Percentiles rank a stretch among this genome's conserved stretches.
These are phyloP conservation scores for Drosophila vallismaia DNA, from an alignment of 2,888 invertebrate genomes.

Conservation along the genomic window DNA sequence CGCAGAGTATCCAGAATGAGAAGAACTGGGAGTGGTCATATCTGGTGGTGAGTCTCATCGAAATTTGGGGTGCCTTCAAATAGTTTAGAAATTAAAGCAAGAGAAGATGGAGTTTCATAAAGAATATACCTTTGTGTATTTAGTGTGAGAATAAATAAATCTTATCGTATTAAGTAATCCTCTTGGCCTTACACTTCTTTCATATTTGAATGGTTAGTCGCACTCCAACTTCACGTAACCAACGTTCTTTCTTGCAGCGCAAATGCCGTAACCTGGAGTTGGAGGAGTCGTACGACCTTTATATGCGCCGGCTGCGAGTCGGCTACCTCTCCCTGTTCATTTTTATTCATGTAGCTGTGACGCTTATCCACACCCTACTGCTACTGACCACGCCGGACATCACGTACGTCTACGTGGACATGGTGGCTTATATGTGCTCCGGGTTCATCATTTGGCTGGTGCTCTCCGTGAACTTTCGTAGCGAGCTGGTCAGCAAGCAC, in stretches of 20 bases:
- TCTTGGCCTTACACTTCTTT: background rate
- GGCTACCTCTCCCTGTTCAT: slow-evolving; percentile 91
- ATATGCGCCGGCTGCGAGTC: slow-evolving; percentile 90
- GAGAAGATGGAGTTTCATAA: too few species aligned
- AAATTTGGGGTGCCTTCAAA: too few species aligned
- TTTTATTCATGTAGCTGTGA: slow-evolving; percentile 88
- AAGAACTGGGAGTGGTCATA: slow-evolving; percentile 84
- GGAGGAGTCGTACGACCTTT: slow-evolving; percentile 89
- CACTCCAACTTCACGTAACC: too few species aligned
- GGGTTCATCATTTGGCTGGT: slow-evolving; percentile 81
- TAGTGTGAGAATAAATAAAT: too few species aligned
- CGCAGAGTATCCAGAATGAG: slow-evolving; percentile 73
- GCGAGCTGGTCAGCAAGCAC: slow-evolving; percentile 81
- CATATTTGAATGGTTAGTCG: background rate
- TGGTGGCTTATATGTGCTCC: slow-evolving; percentile 79
- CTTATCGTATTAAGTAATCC: too few species aligned
- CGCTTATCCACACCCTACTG: slow-evolving; percentile 86
- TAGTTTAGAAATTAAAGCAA: too few species aligned
- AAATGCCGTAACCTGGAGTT: slow-evolving; percentile 90
- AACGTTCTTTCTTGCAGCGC: slow-evolving; percentile 84
- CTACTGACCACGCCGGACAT: slow-evolving; percentile 85
- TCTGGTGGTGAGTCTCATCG: slow-evolving; percentile 74
- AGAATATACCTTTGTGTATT: too few species aligned
- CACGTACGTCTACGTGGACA: slow-evolving; percentile 79
- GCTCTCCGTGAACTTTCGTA: slow-evolving; percentile 81